phyloP scores from a whole-genome alignment of 2,888 invertebrate species.

The Apamea anceps region DNA sequence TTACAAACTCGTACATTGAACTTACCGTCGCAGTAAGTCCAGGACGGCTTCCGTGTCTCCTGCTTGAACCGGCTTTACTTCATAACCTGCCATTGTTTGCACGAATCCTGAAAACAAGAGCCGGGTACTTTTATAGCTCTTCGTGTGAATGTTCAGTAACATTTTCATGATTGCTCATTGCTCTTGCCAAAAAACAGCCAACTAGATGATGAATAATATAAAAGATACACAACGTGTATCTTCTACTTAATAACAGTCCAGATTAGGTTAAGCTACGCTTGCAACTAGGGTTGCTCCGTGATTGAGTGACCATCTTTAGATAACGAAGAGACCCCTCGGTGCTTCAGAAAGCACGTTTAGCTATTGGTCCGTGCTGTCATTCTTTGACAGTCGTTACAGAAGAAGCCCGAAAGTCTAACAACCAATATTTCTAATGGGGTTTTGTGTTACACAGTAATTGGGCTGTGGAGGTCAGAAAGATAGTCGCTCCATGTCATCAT shows the following conservation, averaged over 20 bases:
- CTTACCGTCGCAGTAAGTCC: constrained; percentile 90
- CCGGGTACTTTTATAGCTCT: neutral
- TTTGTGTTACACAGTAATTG: neutral
- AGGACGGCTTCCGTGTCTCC: constrained; percentile 90
- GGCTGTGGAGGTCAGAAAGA: too few species aligned
- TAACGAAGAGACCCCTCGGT: too few species aligned
- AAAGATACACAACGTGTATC: too few species aligned
- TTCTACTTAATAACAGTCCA: too few species aligned
- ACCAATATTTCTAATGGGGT: neutral
- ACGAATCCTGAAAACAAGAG: constrained; percentile 25
- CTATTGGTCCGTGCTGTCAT: too few species aligned
- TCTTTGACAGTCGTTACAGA: too few species aligned
- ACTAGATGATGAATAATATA: constrained; percentile 19
- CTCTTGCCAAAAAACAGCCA: constrained; percentile 15
- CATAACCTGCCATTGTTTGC: constrained; percentile 71
- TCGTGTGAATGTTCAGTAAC: neutral
- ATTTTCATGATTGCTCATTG: neutral
- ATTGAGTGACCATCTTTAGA: too few species aligned
- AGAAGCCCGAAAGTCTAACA: too few species aligned
- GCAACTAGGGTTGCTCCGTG: too few species aligned
- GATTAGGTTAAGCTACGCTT: too few species aligned
- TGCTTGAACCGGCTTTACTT: constrained; percentile 80
- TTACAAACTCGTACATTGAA: constrained; percentile 62
- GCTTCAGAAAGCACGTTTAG: too few species aligned
- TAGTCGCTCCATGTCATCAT: too few species aligned